A percentile compares a stretch with the other conserved stretches of the same genome.
phyloP scores from a whole-genome alignment of 2,797 vertebrate genomes.

The Adelosebastes latens region DNA sequence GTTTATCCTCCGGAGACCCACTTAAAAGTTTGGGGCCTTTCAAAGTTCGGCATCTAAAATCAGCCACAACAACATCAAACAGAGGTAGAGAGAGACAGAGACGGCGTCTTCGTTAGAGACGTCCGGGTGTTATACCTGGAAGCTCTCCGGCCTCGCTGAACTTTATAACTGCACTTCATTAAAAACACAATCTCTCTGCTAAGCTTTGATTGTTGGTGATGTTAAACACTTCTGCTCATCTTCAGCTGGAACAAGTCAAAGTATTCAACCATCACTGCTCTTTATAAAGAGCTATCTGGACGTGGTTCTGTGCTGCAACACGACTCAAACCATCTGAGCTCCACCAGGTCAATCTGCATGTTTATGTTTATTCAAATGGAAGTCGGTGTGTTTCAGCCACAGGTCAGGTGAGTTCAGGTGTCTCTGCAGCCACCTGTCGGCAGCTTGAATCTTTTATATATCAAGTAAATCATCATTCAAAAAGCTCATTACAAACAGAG shows the following conservation, averaged over 20 bases:
- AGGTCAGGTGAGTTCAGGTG: not conserved
- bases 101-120: not conserved
- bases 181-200: not conserved
- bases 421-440: no score
- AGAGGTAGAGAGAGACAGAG: not conserved
- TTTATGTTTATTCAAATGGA: not conserved
- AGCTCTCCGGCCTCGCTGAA: not conserved
- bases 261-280: no score
- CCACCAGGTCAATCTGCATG: not conserved
- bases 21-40: conserved; percentile 53
- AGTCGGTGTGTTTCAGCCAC: not conserved
- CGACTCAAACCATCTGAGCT: not conserved
- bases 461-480: not conserved
- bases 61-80: conserved; percentile 7
- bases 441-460: not conserved
- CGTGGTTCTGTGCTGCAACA: not conserved
- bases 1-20: conserved; percentile 41
- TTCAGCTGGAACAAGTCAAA: not conserved
- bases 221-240: not conserved
- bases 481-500: not conserved
- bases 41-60: conserved; percentile 42
- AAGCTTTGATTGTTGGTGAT: not conserved
- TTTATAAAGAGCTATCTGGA: no score
- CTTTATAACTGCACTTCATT: no score
- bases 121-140: not conserved